A percentile compares a stretch with the other conserved stretches of the same genome.
phyloP scores from a whole-genome alignment of 2,888 invertebrate species.

The Nomada flava region DNA sequence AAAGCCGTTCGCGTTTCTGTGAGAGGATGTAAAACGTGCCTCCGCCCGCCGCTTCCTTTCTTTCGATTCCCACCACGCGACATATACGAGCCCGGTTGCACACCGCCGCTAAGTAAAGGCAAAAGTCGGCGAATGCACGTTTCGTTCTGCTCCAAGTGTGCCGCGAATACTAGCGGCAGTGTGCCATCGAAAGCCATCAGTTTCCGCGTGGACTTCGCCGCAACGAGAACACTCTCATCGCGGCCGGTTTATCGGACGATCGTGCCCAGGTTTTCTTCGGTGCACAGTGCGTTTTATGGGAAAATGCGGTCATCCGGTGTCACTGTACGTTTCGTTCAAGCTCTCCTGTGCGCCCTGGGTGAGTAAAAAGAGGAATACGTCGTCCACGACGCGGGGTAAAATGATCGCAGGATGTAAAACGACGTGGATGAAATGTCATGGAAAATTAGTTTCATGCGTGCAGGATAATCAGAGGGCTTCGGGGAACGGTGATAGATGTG shows the following conservation, averaged over 20 bases:
- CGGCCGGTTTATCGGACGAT: neutral
- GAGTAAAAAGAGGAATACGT: slow-evolving; percentile 41
- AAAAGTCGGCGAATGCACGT: slow-evolving; percentile 74
- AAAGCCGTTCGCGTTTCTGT: slow-evolving; percentile 37
- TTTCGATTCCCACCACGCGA: slow-evolving; percentile 57
- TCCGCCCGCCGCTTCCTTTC: slow-evolving; percentile 51
- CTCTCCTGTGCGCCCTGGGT: slow-evolving; percentile 58
- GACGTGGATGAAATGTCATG: too few species aligned
- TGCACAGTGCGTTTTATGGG: neutral
- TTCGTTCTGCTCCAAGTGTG: slow-evolving; percentile 70
- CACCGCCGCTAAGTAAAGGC: slow-evolving; percentile 70
- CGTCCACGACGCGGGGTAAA: neutral
- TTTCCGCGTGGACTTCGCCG: slow-evolving; percentile 79
- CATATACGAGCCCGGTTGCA: slow-evolving; percentile 3
- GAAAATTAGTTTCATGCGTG: too few species aligned
- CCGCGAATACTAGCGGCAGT: slow-evolving; percentile 68
- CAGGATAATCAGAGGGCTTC: too few species aligned
- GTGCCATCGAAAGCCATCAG: slow-evolving; percentile 75
- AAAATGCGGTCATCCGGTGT: slow-evolving; percentile 52
- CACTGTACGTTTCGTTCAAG: slow-evolving; percentile 41
- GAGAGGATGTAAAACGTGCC: slow-evolving; percentile 40
- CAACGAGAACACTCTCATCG: slow-evolving; percentile 35
- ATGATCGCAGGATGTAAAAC: too few species aligned
- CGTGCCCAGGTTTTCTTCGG: neutral
- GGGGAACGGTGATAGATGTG: too few species aligned